Conservation (phyloP, 2,113 vertebrate genomes). For the Litocranius walleri region DNA sequence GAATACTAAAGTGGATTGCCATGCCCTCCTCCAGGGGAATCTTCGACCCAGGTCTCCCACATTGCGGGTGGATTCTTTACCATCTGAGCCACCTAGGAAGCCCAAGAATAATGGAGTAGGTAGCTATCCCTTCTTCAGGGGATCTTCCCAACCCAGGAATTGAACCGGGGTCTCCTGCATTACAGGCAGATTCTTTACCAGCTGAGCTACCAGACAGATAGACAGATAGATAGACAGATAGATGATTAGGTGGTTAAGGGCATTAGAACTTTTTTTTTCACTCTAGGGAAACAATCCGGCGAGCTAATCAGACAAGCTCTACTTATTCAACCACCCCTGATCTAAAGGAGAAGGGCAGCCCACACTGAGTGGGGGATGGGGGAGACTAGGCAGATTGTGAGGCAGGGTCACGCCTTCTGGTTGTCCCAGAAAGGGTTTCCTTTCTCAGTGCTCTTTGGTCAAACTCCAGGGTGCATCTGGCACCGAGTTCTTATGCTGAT, state of each 20-base stretch:
- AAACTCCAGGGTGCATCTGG: background rate
- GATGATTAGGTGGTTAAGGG: background rate
- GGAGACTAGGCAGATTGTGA: rapidly evolving
- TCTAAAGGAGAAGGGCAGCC: background rate
- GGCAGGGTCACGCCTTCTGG: background rate
- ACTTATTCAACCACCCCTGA: background rate
- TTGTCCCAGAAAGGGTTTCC: background rate
- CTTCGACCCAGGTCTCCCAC: background rate
- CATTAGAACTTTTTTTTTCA: background rate
- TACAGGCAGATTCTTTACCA: background rate
- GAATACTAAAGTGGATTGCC: background rate
- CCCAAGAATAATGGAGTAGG: background rate
- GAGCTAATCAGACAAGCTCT: background rate
- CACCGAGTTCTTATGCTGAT: background rate
- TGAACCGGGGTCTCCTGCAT: background rate
- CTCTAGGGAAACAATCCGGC: background rate
- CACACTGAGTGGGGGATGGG: background rate
- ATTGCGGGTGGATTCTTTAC: background rate
- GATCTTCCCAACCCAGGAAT: background rate
- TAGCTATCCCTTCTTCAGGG: background rate
- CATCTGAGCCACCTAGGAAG: background rate
- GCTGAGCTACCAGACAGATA: background rate
- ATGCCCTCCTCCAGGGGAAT: background rate
- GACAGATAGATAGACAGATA: background rate
- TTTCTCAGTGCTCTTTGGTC: background rate